Evolutionary conservation across 2,113 vertebrate species (phyloP), one percentile per base, ranked within the genome.

Genomic region (Phasianus colchicus): DNA sequence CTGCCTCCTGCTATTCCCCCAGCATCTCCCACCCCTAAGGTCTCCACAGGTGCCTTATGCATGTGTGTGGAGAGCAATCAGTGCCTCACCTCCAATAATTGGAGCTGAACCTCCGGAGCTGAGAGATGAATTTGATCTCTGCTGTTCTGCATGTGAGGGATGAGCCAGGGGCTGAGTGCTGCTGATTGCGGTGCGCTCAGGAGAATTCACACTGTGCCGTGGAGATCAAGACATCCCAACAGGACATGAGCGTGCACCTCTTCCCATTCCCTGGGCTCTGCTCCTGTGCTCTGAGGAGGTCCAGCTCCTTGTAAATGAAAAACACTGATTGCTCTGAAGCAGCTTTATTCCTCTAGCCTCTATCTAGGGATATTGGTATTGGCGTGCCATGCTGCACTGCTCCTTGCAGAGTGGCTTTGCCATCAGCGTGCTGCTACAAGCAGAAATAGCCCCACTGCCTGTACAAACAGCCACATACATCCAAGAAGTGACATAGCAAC

Each of bases 341-440:
- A 36, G 3, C 19, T 65, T 45, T 10, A 38, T 30, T 65, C 14
- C 43, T 72, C 22, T 6, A 47, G 58, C n/a, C 73, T 52, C 42
- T 52, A 50, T 9, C 25, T 29, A 54, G 52, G 25, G 52, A 30
- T 29, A 54, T 9, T 63, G 57, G 45, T 36, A 7, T 2, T 13
- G 21, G 48, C n/a, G 79, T 1, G 0, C 27, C n/a, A 54, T 2
- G 2, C 66, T 42, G 88, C 36, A 18, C 32, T 40, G 64, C n/a
- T 45, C 75, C 34, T 50, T 43, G 38, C 61, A 42, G 83, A 4
- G 34, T 22, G 9, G 27, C 21, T 88, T 60, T 86, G 86, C 52
- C 70, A 13, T 11, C 0, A 4, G n/a, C 0, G 1, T 13, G 32
- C 3, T 5, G 22, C 14, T 29, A 5, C 3, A 64, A 12, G 2